Evolutionary conservation across 2,888 invertebrate genomes (phyloP).

Genomic region (Acheta domesticus): DNA sequence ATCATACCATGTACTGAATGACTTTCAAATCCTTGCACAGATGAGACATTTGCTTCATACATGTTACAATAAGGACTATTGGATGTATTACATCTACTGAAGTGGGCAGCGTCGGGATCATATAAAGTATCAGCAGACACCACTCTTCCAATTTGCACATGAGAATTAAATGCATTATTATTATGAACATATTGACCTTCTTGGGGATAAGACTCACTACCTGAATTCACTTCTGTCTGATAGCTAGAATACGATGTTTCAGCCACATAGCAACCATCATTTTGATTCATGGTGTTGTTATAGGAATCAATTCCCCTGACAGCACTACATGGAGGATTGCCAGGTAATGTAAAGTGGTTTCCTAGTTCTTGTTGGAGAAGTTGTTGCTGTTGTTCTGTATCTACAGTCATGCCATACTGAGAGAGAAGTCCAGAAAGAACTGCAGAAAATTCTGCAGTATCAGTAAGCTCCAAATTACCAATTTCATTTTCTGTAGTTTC

Average conservation of each 20-base stretch:
- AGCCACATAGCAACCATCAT: background rate
- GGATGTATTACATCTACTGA: background rate
- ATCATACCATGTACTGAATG: conserved; percentile 18
- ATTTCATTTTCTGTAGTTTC: conserved; percentile 33
- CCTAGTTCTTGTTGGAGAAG: background rate
- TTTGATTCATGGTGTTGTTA: background rate
- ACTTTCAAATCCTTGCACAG: conserved; percentile 24
- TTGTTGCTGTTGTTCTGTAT: conserved; percentile 19
- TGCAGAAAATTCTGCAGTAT: conserved; percentile 42
- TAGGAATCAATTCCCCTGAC: background rate
- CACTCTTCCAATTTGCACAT: conserved; percentile 18
- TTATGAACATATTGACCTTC: background rate
- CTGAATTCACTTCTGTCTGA: conserved; percentile 23
- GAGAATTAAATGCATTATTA: background rate
- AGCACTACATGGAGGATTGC: background rate
- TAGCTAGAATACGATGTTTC: background rate
- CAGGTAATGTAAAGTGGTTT: background rate
- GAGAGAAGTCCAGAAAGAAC: conserved; percentile 42
- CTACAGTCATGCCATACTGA: conserved; percentile 41
- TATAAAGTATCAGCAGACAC: conserved; percentile 20
- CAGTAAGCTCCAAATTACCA: conserved; percentile 39
- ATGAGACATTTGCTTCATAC: conserved; percentile 22
- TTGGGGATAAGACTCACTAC: background rate
- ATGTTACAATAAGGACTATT: conserved; percentile 26
- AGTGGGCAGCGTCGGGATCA: conserved; percentile 24